Conservation (phyloP, 2,888 invertebrate genomes). For the Melieria omissa region DNA sequence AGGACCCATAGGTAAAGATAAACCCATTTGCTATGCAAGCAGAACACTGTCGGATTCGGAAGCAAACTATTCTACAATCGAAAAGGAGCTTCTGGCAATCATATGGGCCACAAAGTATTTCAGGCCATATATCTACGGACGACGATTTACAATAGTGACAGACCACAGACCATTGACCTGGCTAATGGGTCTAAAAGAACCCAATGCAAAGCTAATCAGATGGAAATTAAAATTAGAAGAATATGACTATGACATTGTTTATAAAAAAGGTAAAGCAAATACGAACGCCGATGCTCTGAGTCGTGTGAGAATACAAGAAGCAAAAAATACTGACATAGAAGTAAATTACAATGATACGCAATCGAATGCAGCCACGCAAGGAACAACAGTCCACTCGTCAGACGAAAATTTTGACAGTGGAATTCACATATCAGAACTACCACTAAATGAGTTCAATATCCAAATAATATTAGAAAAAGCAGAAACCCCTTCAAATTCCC, state of each 20-base stretch:
- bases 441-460: neutral
- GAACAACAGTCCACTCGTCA: neutral
- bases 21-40: slow-evolving; percentile 52
- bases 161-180: neutral
- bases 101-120: slow-evolving; percentile 22
- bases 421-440: neutral
- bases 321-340: neutral
- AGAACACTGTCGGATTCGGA: slow-evolving; percentile 46
- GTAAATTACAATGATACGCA: neutral
- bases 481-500: neutral
- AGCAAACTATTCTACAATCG: slow-evolving; percentile 48
- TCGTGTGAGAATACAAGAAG: neutral
- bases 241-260: neutral
- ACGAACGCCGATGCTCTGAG: slow-evolving; percentile 9
- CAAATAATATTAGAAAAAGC: slow-evolving; percentile 6
- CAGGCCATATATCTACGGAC: slow-evolving; percentile 8
- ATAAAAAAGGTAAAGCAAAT: slow-evolving; percentile 9
- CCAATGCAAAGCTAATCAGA: neutral
- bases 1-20: slow-evolving; percentile 47
- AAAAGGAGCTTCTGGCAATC: slow-evolving; percentile 25
- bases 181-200: neutral
- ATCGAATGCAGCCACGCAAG: neutral
- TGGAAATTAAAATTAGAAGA: neutral
- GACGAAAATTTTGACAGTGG: neutral
- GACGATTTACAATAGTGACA: neutral